These are phyloP conservation scores for Alligator mississippiensis DNA, from an alignment of 2,113 vertebrate genomes.

Conservation along the genomic window DNA sequence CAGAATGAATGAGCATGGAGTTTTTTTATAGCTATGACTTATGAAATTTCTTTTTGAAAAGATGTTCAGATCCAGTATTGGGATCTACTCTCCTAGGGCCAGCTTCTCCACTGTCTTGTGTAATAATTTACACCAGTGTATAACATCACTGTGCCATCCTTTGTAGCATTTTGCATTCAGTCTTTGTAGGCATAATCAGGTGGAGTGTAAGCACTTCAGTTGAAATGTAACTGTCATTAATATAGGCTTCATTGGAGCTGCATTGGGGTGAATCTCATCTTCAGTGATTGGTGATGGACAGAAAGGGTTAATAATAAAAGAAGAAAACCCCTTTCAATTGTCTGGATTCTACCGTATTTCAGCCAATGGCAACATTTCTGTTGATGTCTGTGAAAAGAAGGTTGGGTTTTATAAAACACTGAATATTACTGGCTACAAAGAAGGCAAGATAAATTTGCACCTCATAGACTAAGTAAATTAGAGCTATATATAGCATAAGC, in stretches of 20 bases:
- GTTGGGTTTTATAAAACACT: background rate
- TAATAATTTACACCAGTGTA: background rate
- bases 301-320: background rate
- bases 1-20: background rate
- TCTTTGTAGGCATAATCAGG: background rate
- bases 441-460: too few relatives aligned
- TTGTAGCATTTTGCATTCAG: background rate
- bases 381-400: background rate
- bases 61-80: background rate
- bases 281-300: background rate
- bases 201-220: background rate
- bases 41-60: background rate
- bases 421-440: background rate
- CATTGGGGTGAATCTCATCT: rapidly evolving
- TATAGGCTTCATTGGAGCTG: background rate
- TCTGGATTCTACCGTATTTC: background rate
- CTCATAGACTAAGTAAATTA: too few relatives aligned
- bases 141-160: background rate
- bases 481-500: too few relatives aligned
- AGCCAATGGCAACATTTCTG: background rate
- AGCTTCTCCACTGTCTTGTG: background rate
- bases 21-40: background rate
- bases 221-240: background rate
- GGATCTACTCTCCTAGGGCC: background rate
- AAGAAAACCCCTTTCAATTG: background rate